phyloP scores from a whole-genome alignment of 2,888 invertebrate species.

The Drosophila mettleri region DNA sequence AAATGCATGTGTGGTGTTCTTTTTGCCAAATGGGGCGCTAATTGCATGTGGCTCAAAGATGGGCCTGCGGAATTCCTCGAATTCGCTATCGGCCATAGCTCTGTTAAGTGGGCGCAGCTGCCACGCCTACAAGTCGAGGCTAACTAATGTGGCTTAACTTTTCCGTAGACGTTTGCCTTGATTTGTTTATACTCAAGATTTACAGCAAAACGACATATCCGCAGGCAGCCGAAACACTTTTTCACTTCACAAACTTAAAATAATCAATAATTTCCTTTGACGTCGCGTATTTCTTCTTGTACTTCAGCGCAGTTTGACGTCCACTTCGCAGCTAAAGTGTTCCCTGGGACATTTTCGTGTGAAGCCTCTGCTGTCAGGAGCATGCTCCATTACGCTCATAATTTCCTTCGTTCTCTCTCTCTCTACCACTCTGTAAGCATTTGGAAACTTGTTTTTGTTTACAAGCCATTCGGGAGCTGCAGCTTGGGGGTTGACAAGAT shows the following conservation, averaged over 20 bases:
- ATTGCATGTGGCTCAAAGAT: slow-evolving; percentile 89
- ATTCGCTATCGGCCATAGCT: slow-evolving; percentile 95
- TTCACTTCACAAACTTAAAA: slow-evolving; percentile 65
- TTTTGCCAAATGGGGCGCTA: slow-evolving; percentile 87
- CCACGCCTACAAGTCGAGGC: slow-evolving; percentile 48
- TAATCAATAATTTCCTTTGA: slow-evolving; percentile 82
- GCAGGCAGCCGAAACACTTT: slow-evolving; percentile 52
- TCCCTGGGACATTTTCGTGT: slow-evolving; percentile 61
- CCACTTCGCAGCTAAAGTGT: slow-evolving; percentile 46
- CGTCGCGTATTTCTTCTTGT: slow-evolving; percentile 29
- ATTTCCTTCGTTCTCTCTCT: slow-evolving; percentile 6
- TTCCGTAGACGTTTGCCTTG: neutral
- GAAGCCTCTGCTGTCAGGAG: slow-evolving; percentile 54
- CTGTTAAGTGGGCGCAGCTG: slow-evolving; percentile 46
- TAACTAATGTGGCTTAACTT: neutral
- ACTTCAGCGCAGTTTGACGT: slow-evolving; percentile 60
- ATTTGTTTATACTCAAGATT: slow-evolving; percentile 4
- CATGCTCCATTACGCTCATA: slow-evolving; percentile 39
- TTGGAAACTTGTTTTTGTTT: slow-evolving; percentile 76
- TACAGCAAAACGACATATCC: slow-evolving; percentile 34
- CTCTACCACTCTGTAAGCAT: slow-evolving; percentile 4
- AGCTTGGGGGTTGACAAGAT: slow-evolving; percentile 49
- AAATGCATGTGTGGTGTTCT: slow-evolving; percentile 88
- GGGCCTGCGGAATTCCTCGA: slow-evolving; percentile 94
- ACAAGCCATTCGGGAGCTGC: slow-evolving; percentile 45